These are phyloP conservation scores for Hippopotamyrus pictus DNA, from an alignment of 2,797 vertebrate genomes.

Conservation along the genomic window DNA sequence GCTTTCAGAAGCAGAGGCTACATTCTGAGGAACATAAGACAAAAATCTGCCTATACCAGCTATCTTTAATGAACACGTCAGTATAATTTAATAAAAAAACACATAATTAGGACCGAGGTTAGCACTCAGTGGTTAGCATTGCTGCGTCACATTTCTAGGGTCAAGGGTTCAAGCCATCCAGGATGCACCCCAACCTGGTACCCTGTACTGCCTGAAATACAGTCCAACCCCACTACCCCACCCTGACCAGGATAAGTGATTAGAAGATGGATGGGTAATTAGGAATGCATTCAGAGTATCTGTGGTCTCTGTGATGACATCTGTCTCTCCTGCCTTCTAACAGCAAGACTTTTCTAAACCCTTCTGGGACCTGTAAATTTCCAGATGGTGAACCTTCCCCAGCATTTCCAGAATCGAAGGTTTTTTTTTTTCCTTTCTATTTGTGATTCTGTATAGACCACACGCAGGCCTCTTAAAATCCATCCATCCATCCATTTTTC, in stretches of 20 bases:
- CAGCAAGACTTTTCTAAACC: constrained; percentile 5
- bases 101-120: background rate
- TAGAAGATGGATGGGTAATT: background rate
- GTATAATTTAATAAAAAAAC: background rate
- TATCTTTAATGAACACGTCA: background rate
- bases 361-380: background rate
- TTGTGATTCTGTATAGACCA: constrained; percentile 60
- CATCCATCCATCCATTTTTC: too few species aligned
- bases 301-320: background rate
- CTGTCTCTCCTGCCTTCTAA: background rate
- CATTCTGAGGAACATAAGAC: background rate
- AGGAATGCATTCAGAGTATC: background rate
- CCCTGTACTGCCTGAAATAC: background rate
- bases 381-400: background rate
- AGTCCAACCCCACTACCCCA: background rate
- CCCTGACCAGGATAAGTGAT: background rate
- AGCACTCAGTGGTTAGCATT: background rate
- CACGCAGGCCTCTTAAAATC: constrained; percentile 60
- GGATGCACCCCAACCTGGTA: background rate
- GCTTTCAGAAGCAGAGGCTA: background rate
- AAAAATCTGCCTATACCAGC: background rate
- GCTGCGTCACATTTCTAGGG: background rate
- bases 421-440: constrained; percentile 59
- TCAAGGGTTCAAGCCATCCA: background rate
- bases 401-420: constrained; percentile 17